Base-by-base conservation (phyloP, 2,888 invertebrate species). In the Drosophila vallismaia region DNA sequence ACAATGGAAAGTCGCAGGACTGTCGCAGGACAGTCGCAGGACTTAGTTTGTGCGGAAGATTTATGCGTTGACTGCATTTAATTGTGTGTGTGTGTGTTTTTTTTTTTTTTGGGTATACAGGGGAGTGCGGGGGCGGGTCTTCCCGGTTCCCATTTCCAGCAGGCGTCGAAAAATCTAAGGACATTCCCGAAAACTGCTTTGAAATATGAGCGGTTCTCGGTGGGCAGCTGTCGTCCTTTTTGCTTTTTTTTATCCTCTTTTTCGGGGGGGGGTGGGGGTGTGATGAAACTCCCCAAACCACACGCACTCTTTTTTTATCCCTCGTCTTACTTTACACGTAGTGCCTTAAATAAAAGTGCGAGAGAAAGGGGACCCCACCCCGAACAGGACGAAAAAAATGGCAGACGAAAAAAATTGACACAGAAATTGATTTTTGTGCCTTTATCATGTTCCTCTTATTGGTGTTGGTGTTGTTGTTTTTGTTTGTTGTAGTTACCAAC, bases 351-450 rank as follows among this genome's bases (percentile, higher is more conserved):
- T 14, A 28, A 40, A 53, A 62, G 8, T 12, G 4, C 9, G 26
- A 57, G 66, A 24, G 24, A 33, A 24, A 66, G 59, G 31, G 53
- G 33, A 42, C 40, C 40, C 12, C 24, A 29, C 40, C 40, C 12
- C 24, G 26, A 53, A 10, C 49, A 46, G 60, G 14, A 10, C 12
- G 12, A 12, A 49, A 26, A 28, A 28, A 44, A 42, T 31, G 51
- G 12, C 19, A 57, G 51, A 40, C 38, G 10, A 24, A 31, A n/a
- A 62, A 83, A 80, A 79, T 83, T 76, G 70, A 80, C 75, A 72
- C 81, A 76, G 72, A 84, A 81, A 81, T 84, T 81, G 81, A 84
- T 81, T 81, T 81, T 84, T 64, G 73, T 76, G 78, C 74, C 75
- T 76, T 80, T 84, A 73, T 77, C 79, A 70, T 77, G 74, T 71